Percentiles rank a stretch among this genome's conserved stretches.
These are phyloP conservation scores for Eolophus roseicapilla DNA, from an alignment of 2,113 vertebrate species.

Conservation along the genomic window DNA sequence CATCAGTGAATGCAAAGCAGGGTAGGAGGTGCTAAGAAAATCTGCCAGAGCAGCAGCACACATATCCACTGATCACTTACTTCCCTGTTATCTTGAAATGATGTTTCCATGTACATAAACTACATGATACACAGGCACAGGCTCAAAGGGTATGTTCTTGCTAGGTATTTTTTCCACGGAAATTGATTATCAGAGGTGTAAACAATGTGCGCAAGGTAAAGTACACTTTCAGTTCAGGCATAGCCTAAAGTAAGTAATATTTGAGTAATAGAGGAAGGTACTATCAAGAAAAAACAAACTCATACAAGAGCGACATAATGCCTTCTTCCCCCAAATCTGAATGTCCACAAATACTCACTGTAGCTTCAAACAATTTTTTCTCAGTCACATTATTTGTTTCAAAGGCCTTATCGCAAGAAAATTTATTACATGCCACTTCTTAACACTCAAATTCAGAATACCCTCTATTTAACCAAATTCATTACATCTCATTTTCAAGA, in stretches of 20 bases:
- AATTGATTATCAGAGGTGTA: background rate
- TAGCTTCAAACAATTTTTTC: background rate
- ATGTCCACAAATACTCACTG: background rate
- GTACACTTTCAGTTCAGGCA: background rate
- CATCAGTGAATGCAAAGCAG: background rate
- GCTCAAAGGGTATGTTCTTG: background rate
- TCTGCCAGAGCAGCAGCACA: background rate
- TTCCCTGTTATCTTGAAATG: background rate
- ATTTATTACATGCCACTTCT: background rate
- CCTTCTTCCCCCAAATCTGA: background rate
- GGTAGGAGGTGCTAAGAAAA: background rate
- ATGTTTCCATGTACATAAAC: background rate
- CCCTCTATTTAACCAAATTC: background rate
- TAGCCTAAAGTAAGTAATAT: background rate
- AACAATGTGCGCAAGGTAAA: background rate
- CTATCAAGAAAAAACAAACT: background rate
- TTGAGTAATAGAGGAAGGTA: background rate
- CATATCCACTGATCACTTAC: background rate
- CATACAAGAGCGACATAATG: fast-evolving
- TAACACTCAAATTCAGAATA: background rate
- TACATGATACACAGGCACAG: background rate
- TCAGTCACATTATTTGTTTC: background rate
- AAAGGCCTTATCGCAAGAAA: background rate
- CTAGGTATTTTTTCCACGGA: background rate
- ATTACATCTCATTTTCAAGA: background rate